phyloP scores from a whole-genome alignment of 2,888 invertebrate genomes.

The Ceramica pisi region DNA sequence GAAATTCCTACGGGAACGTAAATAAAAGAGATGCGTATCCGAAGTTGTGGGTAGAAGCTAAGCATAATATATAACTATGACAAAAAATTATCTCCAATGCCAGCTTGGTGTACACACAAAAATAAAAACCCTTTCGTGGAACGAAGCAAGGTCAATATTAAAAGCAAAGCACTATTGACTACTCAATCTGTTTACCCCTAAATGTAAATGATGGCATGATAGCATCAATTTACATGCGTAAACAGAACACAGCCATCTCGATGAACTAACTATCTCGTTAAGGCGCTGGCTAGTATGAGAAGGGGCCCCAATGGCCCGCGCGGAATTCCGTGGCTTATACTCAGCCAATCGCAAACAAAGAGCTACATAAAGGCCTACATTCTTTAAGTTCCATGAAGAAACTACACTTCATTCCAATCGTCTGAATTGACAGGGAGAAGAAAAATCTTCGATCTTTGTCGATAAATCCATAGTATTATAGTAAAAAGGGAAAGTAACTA shows the following conservation, averaged over 20 bases:
- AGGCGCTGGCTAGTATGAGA: neutral
- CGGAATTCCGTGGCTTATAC: no score
- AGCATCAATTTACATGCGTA: constrained; percentile 43
- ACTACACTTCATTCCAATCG: no score
- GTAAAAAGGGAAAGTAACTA: no score
- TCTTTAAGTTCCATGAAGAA: no score
- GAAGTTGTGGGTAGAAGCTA: no score
- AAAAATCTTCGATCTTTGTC: no score
- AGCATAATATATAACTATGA: neutral
- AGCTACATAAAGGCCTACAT: no score
- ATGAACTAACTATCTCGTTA: constrained; percentile 44
- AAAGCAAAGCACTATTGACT: constrained; percentile 54
- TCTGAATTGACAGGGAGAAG: no score
- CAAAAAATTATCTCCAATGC: neutral
- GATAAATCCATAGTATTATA: no score
- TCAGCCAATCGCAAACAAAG: no score
- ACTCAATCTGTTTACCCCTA: constrained; percentile 51
- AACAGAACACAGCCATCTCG: constrained; percentile 33
- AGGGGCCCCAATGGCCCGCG: neutral
- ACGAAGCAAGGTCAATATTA: constrained; percentile 45
- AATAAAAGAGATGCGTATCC: no score
- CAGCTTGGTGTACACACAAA: neutral
- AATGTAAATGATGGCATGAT: constrained; percentile 48
- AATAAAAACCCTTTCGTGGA: constrained; percentile 32
- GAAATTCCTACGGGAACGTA: no score